Base-by-base conservation (phyloP, 64 coral and sea anemone species). In the Montipora efflorescens region DNA sequence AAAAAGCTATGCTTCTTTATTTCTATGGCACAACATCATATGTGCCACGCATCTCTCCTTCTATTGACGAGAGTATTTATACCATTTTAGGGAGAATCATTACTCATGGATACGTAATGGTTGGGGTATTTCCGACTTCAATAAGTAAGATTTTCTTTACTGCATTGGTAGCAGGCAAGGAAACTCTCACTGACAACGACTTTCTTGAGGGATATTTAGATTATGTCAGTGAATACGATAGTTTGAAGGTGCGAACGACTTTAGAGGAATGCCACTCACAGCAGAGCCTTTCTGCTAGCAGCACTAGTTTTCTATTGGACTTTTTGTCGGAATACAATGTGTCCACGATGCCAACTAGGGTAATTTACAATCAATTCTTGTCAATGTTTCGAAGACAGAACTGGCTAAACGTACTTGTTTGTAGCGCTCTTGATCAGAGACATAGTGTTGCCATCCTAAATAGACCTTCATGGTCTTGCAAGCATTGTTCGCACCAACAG, bases 1-100 rank as follows among this genome's bases (percentile, higher is more conserved):
- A 79, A 20, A 46, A 80, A 47, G 67, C 62, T 14, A 21, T 58
- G 7, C 9, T 28, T 11, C 44, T 57, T 50, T 91, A 80, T 80
- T 61, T 81, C 9, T n/a, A 91, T 13, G 89, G 89, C 22, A 79
- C 44, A 48, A 68, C 18, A 45, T 67, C 28, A 22, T 81, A 69
- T 72, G 76, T 91, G 0, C 89, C 89, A 51, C 76, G 16, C 14
- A 22, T 91, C 62, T 59, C 76, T 72, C 43, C 43, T 3, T 6
- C 23, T 49, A 19, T 72, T 53, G 67, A 72, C 2, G 86, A 88
- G 19, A 73, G 44, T 1, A 16, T 15, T 64, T 87, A 87, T 48
- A 48, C 12, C 8, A 7, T n/a, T 1, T 12, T 87, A 10, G 59
- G 84, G 3, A 72, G 45, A 69, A 68, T 87, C 8, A 48, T 87